Percentiles rank a stretch among this genome's conserved stretches.
Conservation (phyloP, 2,888 invertebrate genomes). For the Trachelus tabidus region DNA sequence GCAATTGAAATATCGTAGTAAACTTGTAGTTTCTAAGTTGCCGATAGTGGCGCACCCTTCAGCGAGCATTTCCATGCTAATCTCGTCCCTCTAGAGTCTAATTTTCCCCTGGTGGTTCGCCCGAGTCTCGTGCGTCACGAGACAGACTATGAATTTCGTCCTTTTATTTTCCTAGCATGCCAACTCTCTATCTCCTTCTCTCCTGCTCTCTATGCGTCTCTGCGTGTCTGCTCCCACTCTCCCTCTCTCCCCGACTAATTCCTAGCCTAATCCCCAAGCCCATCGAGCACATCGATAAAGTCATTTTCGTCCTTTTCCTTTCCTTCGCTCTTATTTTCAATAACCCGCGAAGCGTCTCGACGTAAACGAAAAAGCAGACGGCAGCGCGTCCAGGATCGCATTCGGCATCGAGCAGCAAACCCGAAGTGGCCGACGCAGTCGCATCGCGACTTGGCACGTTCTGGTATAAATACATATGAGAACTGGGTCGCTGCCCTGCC, state of each 20-base stretch:
- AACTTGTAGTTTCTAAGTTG: no score
- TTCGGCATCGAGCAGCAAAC: not conserved
- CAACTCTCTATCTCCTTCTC: conserved; percentile 7
- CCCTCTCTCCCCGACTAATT: not conserved
- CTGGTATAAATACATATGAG: conserved; percentile 57
- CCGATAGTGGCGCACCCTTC: no score
- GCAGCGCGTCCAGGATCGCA: not conserved
- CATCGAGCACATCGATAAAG: not conserved
- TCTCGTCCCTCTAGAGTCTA: not conserved
- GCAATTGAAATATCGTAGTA: no score
- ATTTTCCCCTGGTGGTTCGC: not conserved
- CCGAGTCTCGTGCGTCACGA: conserved; percentile 46
- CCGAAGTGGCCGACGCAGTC: not conserved
- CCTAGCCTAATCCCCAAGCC: not conserved
- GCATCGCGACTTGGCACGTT: conserved; percentile 39
- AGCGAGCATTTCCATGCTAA: not conserved
- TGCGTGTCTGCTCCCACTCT: no score
- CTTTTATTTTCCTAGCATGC: not conserved
- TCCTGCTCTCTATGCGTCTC: not conserved
- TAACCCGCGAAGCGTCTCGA: not conserved
- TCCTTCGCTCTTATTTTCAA: not conserved
- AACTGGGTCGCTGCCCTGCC: conserved; percentile 54
- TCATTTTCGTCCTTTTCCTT: not conserved
- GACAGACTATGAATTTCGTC: conserved; percentile 16
- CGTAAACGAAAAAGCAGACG: not conserved